A percentile compares a stretch with the other conserved stretches of the same genome.
Conservation (phyloP, 2,113 vertebrate species). For the Callorhinus ursinus region DNA sequence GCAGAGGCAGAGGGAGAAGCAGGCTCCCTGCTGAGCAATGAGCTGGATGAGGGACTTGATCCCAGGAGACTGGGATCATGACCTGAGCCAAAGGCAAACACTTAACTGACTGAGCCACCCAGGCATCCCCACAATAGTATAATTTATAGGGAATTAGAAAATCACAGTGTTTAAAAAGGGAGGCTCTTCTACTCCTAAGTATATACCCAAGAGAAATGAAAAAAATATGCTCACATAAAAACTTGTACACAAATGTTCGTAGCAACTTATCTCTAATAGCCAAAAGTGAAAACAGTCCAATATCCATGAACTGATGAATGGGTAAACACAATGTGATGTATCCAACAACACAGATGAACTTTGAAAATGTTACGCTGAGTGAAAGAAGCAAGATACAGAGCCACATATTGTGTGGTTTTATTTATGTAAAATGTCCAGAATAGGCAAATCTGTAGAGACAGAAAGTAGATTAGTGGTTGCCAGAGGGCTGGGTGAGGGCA, state of each 20-base stretch:
- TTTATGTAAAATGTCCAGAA: conserved; percentile 2
- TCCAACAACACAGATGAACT: not conserved
- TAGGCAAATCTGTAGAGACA: not conserved
- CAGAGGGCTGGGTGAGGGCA: not conserved
- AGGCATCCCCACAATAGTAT: not conserved
- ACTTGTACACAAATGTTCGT: not conserved
- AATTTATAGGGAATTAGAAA: conserved; percentile 8
- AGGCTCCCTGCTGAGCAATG: not conserved
- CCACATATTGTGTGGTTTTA: not conserved
- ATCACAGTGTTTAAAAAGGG: not conserved
- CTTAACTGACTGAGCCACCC: too few species aligned
- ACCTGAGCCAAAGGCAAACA: not conserved
- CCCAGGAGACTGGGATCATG: not conserved
- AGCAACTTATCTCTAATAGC: not conserved
- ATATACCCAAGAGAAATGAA: conserved; percentile 12
- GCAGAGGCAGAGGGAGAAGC: not conserved
- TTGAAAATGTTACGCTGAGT: not conserved
- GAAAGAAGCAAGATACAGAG: not conserved
- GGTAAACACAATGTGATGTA: not conserved
- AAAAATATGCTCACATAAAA: conserved; percentile 41
- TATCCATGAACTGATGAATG: not conserved
- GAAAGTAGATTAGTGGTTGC: not conserved
- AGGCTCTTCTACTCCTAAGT: not conserved
- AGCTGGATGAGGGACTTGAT: not conserved
- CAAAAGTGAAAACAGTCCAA: not conserved